A percentile compares a stretch with the other conserved stretches of the same genome.
These are phyloP conservation scores for Anguilla megastoma DNA, from an alignment of 2,797 vertebrate genomes.

Conservation along the genomic window DNA sequence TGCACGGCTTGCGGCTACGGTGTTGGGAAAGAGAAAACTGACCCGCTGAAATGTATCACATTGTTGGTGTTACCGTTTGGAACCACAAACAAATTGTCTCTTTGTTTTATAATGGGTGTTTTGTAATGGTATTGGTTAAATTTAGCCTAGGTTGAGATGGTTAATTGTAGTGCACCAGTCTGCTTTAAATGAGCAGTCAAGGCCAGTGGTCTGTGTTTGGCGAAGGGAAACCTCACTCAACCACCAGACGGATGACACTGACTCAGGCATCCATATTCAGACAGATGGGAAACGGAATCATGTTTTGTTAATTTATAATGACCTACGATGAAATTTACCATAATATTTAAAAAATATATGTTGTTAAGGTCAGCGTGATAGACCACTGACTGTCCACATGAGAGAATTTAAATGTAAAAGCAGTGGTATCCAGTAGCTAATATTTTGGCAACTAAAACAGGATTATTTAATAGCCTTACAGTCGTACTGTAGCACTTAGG, in stretches of 20 bases:
- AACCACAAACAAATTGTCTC: not conserved
- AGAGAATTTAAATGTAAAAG: not conserved
- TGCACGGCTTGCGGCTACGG: too few species aligned
- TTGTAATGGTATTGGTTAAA: not conserved
- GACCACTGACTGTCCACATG: conserved; percentile 4
- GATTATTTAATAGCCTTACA: not conserved
- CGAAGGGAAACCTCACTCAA: not conserved
- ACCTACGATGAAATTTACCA: not conserved
- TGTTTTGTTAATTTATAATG: conserved; percentile 3
- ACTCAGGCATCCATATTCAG: conserved; percentile 1
- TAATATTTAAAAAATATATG: conserved; percentile 10
- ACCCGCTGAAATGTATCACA: not conserved
- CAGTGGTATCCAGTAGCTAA: not conserved
- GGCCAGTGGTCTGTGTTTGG: not conserved
- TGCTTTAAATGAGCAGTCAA: not conserved
- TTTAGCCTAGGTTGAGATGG: not conserved
- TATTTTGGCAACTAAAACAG: not conserved
- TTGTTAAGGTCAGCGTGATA: not conserved
- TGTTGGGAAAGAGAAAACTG: not conserved
- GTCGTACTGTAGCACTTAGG: not conserved
- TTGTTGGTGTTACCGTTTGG: not conserved
- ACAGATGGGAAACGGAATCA: conserved; percentile 8
- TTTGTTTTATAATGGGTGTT: not conserved
- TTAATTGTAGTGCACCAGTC: not conserved
- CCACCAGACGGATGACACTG: not conserved